phyloP scores from a whole-genome alignment of 1,140 invertebrate species.

The Neodiprion virginianus region DNA sequence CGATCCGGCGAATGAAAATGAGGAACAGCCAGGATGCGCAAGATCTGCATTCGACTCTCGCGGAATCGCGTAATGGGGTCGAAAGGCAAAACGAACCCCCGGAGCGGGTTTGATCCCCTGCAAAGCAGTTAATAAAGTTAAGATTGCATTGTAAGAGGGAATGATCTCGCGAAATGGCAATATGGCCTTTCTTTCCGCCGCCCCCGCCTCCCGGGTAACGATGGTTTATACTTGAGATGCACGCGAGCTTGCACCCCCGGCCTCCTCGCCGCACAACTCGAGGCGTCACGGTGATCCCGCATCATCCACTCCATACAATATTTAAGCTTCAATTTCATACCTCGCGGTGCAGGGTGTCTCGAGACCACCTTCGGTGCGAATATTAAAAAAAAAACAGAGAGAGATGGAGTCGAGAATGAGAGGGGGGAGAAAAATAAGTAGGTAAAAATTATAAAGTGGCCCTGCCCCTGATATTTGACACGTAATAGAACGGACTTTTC shows the following conservation, averaged over 20 bases:
- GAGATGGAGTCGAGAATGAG: conserved; percentile 7
- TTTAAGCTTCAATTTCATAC: conserved; percentile 63
- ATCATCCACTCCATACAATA: conserved; percentile 58
- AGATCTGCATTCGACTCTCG: not conserved
- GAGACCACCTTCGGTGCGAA: conserved; percentile 21
- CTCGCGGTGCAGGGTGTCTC: conserved; percentile 33
- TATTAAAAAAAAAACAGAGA: conserved; percentile 46
- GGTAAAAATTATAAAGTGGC: conserved; percentile 50
- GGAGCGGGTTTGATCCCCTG: not conserved
- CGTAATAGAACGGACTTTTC: conserved; percentile 41
- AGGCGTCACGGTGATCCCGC: conserved; percentile 19
- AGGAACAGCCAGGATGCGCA: not conserved
- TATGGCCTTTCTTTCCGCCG: conserved; percentile 32
- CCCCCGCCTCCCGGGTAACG: conserved; percentile 34
- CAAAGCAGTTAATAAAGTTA: conserved; percentile 45
- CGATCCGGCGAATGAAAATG: not conserved
- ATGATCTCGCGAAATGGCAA: conserved; percentile 29
- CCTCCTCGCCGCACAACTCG: conserved; percentile 20
- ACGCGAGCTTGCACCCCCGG: conserved; percentile 34
- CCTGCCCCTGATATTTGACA: conserved; percentile 49
- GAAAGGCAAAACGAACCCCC: not conserved
- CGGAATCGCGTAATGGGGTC: not conserved
- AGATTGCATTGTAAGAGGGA: conserved; percentile 40
- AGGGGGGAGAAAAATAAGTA: conserved; percentile 3
- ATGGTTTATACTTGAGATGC: conserved; percentile 46